Percentiles rank a stretch among this genome's conserved stretches.
phyloP scores from a whole-genome alignment of 2,797 vertebrate genomes.

The Sebastes iracundus region DNA sequence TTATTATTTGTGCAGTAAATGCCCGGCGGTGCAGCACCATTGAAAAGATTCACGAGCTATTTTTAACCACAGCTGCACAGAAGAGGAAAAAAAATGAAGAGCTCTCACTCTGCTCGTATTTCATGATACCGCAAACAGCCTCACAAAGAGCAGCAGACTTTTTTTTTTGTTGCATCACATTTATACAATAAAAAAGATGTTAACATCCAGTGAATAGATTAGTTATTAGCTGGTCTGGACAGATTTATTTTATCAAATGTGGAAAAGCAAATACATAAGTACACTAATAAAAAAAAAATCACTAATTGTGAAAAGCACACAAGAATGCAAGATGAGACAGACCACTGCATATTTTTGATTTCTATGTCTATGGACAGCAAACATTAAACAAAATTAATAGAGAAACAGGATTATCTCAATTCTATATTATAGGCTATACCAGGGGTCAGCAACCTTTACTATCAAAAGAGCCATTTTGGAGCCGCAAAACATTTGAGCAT shows the following conservation, averaged over 20 bases:
- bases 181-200: neutral
- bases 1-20: neutral
- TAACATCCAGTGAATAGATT: neutral
- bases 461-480: too few species aligned
- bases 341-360: neutral
- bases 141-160: neutral
- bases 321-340: neutral
- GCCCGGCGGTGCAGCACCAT: neutral
- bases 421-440: too few species aligned
- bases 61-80: constrained; percentile 48
- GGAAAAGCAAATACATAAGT: too few species aligned
- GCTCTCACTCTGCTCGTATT: constrained; percentile 27
- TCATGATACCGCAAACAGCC: neutral
- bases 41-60: constrained; percentile 38
- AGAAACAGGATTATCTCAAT: neutral
- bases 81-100: neutral
- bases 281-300: neutral
- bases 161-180: too few species aligned
- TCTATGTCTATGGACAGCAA: neutral
- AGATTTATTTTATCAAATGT: neutral
- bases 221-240: neutral
- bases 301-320: neutral
- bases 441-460: too few species aligned
- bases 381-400: neutral
- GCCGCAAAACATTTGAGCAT: too few species aligned